Conservation (phyloP, 2,888 invertebrate species). For the Microctonus hyperodae region DNA sequence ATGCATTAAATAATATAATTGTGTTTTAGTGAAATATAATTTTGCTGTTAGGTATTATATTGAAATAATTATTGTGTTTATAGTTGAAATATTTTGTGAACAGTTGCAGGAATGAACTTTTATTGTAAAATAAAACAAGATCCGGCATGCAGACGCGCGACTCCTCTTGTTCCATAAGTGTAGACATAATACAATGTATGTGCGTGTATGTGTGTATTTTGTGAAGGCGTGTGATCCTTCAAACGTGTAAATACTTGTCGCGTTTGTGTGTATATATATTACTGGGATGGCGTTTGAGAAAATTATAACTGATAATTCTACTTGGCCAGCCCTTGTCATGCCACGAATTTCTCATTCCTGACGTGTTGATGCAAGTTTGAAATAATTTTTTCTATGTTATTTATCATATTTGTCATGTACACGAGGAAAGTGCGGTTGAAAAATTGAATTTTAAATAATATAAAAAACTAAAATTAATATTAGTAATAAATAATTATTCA, state of each 20-base stretch:
- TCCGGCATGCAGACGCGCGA: background rate
- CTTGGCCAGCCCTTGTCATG: constrained; percentile 54
- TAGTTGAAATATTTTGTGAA: background rate
- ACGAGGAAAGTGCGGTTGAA: too few species aligned
- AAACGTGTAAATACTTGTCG: constrained; percentile 43
- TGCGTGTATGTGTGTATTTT: constrained; percentile 28
- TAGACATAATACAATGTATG: constrained; percentile 56
- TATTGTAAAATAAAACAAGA: background rate
- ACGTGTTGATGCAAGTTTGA: background rate
- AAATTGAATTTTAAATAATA: too few species aligned
- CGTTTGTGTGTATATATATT: background rate
- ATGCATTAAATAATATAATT: too few species aligned
- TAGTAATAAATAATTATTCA: too few species aligned
- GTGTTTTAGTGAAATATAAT: too few species aligned
- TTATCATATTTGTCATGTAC: background rate
- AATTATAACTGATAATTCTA: constrained; percentile 49
- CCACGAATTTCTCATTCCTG: constrained; percentile 47
- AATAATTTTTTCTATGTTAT: background rate
- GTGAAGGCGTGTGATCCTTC: constrained; percentile 49
- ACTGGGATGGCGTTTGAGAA: background rate
- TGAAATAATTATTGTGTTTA: too few species aligned
- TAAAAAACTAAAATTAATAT: too few species aligned
- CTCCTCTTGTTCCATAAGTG: constrained; percentile 31
- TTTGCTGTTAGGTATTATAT: too few species aligned
- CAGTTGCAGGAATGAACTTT: background rate